Conservation (phyloP, 2,888 invertebrate species). For the Hedychridium roseum region DNA sequence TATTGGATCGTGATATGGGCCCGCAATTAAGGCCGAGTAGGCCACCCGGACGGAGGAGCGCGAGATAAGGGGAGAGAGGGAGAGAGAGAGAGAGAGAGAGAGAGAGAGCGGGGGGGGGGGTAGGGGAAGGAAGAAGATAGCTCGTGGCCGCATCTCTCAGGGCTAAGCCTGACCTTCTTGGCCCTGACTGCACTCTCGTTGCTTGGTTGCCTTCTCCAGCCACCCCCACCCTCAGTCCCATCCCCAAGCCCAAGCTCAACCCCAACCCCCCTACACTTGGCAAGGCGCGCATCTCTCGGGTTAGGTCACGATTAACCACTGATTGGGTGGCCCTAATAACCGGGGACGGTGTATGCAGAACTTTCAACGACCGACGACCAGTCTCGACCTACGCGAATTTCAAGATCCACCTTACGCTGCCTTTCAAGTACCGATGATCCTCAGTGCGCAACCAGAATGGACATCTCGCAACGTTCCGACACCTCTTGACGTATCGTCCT, state of each 20-base stretch:
- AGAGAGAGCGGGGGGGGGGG: constrained; percentile 61
- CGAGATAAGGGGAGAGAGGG: constrained; percentile 61
- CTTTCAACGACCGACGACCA: constrained; percentile 36
- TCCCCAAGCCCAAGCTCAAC: constrained; percentile 15
- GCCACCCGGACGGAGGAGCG: constrained; percentile 61
- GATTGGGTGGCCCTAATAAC: constrained; percentile 59
- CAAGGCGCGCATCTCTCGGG: constrained; percentile 41
- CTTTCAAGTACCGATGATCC: background rate
- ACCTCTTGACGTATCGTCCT: too few relatives aligned
- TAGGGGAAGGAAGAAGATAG: too few relatives aligned
- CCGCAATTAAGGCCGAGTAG: constrained; percentile 63
- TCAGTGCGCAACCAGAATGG: constrained; percentile 3
- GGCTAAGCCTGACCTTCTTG: constrained; percentile 56
- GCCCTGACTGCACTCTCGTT: constrained; percentile 34
- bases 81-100: constrained; percentile 55
- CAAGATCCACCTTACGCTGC: constrained; percentile 28
- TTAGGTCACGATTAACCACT: constrained; percentile 58
- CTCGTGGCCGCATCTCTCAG: constrained; percentile 45
- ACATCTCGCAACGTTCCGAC: constrained; percentile 15
- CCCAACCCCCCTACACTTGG: constrained; percentile 41
- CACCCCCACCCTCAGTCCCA: constrained; percentile 12
- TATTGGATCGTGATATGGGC: constrained; percentile 63
- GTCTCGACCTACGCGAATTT: constrained; percentile 27
- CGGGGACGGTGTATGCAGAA: constrained; percentile 44
- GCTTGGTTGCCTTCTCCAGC: too few relatives aligned